phyloP scores from a whole-genome alignment of 2,888 invertebrate species.

The Lasioglossum figueresi region DNA sequence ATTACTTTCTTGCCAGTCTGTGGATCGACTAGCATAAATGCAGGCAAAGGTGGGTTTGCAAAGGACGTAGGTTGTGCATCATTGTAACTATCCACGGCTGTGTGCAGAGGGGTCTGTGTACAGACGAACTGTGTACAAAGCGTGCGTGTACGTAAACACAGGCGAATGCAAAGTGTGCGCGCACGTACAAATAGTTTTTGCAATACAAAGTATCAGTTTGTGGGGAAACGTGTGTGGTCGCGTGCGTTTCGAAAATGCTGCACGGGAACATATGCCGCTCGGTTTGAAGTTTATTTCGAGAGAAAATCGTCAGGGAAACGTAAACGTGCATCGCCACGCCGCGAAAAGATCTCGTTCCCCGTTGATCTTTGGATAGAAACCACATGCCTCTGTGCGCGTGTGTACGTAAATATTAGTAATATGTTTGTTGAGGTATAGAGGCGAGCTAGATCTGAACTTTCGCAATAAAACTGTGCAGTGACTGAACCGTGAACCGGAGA shows the following conservation, averaged over 20 bases:
- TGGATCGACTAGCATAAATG: conserved; percentile 37
- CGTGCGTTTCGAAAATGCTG: not conserved
- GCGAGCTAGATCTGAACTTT: not conserved
- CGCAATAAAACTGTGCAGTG: not conserved
- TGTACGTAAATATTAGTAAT: conserved; percentile 4
- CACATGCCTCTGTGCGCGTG: not conserved
- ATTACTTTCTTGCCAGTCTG: not conserved
- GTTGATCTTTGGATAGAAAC: conserved; percentile 1
- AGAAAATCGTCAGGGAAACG: conserved; percentile 21
- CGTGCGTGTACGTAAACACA: conserved; percentile 20
- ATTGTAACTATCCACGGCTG: not conserved
- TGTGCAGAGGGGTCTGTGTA: not conserved
- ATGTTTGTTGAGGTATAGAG: not conserved
- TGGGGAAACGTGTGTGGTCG: not conserved
- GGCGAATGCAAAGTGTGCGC: conserved; percentile 5
- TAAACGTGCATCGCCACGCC: not conserved
- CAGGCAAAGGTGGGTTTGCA: not conserved
- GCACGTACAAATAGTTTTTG: conserved; percentile 28
- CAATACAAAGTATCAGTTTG: not conserved
- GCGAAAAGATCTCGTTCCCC: conserved; percentile 16
- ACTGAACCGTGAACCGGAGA: not conserved
- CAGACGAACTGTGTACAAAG: conserved; percentile 12
- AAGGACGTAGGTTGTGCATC: conserved; percentile 19
- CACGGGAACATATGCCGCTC: not conserved
- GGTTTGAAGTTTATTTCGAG: not conserved